Evolutionary conservation across 2,113 vertebrate species (phyloP).

Genomic region (Epinephelus moara): DNA sequence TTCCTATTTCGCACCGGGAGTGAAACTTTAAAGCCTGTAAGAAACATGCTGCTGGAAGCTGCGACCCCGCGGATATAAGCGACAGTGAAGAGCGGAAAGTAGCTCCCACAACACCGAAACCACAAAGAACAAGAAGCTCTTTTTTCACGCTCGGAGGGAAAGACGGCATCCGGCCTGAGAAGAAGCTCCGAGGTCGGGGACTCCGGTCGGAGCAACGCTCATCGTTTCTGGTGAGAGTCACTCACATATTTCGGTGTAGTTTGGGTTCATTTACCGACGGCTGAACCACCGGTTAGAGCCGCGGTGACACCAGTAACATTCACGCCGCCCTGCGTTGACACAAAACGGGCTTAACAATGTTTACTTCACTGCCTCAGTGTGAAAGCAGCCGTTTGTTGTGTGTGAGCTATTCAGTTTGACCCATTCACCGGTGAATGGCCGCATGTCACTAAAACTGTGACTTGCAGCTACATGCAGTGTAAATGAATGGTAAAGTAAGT

Average conservation of each 20-base stretch:
- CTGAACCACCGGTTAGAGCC: not conserved
- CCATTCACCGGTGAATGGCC: slow-evolving; percentile 41
- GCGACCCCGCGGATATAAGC: slow-evolving; percentile 56
- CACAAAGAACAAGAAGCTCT: slow-evolving; percentile 66
- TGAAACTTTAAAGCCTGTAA: slow-evolving; percentile 52
- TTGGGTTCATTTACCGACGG: not conserved
- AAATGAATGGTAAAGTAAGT: not conserved
- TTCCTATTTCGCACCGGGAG: slow-evolving; percentile 21
- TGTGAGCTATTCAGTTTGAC: slow-evolving; percentile 28
- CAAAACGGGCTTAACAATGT: slow-evolving; percentile 56
- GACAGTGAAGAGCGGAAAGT: slow-evolving; percentile 59
- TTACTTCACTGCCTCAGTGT: slow-evolving; percentile 46
- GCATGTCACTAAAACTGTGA: not conserved
- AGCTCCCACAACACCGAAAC: slow-evolving; percentile 46
- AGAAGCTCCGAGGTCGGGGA: slow-evolving; percentile 84
- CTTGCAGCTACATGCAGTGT: not conserved
- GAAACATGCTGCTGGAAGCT: slow-evolving; percentile 45
- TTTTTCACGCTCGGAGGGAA: slow-evolving; percentile 64
- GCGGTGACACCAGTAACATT: not conserved
- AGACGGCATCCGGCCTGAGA: slow-evolving; percentile 82
- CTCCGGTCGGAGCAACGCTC: slow-evolving; percentile 73
- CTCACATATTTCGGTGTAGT: not conserved
- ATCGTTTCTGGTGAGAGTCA: slow-evolving; percentile 80
- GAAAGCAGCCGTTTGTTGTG: slow-evolving; percentile 39
- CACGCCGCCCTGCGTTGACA: not conserved